Conservation (phyloP, 2,797 vertebrate genomes). For the Eospalax fontanierii region DNA sequence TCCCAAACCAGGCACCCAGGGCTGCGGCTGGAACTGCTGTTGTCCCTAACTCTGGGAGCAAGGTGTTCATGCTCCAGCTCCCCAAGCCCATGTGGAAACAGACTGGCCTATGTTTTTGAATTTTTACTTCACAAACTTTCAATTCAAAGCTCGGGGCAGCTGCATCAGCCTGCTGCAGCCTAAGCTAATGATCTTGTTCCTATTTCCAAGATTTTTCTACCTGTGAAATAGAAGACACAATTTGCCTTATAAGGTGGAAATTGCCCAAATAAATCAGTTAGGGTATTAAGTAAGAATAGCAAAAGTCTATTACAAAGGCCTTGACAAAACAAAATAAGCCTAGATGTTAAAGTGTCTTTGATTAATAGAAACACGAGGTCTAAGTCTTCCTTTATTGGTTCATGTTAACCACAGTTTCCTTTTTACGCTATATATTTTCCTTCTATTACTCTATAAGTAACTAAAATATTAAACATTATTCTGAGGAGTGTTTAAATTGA, state of each 20-base stretch:
- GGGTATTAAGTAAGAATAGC: background rate
- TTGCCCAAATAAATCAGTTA: background rate
- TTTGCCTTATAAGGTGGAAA: background rate
- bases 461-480: conserved; percentile 50
- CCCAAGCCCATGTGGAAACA: background rate
- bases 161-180: background rate
- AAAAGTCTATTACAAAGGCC: background rate
- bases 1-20: background rate
- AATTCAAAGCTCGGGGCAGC: background rate
- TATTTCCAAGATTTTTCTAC: conserved; percentile 6
- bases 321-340: conserved; percentile 23
- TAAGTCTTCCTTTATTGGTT: background rate
- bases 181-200: background rate
- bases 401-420: conserved; percentile 11
- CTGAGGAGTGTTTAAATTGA: background rate
- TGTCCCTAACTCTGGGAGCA: background rate
- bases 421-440: background rate
- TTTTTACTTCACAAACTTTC: background rate
- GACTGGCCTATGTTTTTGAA: background rate
- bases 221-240: background rate
- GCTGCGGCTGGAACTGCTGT: background rate
- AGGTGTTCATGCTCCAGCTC: background rate
- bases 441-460: background rate
- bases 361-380: conserved; percentile 13
- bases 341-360: background rate